Percentiles rank a stretch among this genome's conserved stretches.
Evolutionary conservation across 2,888 invertebrate species (phyloP).

Genomic region (Pheosia tremula): DNA sequence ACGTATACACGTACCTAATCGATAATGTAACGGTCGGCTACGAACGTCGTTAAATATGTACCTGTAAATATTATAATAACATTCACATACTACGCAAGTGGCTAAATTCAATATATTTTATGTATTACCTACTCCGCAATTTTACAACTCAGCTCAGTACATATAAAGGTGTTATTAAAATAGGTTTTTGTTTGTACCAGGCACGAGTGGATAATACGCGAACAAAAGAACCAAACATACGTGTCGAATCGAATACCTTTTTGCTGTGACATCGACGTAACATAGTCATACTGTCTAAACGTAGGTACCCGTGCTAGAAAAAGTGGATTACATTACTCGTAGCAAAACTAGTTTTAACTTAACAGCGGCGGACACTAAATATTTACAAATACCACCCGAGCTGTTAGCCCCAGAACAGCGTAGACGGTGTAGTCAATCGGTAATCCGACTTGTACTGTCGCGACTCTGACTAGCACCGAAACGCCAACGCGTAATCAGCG

Average conservation of each 20-base stretch:
- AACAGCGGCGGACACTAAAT: constrained; percentile 50
- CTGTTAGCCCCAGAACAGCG: constrained; percentile 59
- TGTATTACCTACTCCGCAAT: constrained; percentile 31
- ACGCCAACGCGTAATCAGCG: constrained; percentile 59
- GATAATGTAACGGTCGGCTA: constrained; percentile 16
- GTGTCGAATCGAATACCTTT: constrained; percentile 71
- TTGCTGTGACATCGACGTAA: constrained; percentile 61
- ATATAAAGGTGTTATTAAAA: constrained; percentile 51
- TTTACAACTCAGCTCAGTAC: constrained; percentile 31
- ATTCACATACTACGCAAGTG: constrained; percentile 15
- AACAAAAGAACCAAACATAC: constrained; percentile 79
- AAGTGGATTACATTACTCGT: constrained; percentile 30
- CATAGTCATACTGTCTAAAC: constrained; percentile 43
- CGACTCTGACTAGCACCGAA: constrained; percentile 32
- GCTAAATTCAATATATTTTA: constrained; percentile 23
- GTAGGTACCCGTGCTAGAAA: constrained; percentile 40
- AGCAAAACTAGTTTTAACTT: constrained; percentile 38
- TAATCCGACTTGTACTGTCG: constrained; percentile 47
- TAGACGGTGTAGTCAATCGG: constrained; percentile 41
- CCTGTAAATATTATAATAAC: constrained; percentile 18
- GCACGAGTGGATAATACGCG: constrained; percentile 61
- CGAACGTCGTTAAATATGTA: constrained; percentile 4
- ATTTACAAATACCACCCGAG: constrained; percentile 72
- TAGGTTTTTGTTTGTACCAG: constrained; percentile 67
- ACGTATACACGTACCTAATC: constrained; percentile 24